Conservation (phyloP, 2,797 vertebrate genomes). For the Microhierax caerulescens region DNA sequence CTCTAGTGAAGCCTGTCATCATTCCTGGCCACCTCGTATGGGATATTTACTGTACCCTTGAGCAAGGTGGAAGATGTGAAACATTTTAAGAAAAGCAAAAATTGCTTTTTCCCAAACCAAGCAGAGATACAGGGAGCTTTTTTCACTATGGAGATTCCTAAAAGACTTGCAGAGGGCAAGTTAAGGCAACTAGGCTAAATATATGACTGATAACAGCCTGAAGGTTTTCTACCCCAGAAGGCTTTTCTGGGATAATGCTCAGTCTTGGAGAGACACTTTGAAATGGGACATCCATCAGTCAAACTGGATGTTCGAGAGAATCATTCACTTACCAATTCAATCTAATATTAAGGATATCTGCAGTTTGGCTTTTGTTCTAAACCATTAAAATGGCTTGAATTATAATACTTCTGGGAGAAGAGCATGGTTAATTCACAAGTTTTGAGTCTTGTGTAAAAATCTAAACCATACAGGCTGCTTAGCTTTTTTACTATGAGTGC, state of each 20-base stretch:
- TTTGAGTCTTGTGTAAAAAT: neutral
- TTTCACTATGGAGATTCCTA: neutral
- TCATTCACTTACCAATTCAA: neutral
- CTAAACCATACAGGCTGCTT: neutral
- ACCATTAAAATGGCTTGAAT: neutral
- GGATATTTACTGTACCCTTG: neutral
- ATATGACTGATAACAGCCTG: neutral
- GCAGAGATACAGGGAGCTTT: fast-evolving
- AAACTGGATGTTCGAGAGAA: neutral
- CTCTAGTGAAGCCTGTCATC: neutral
- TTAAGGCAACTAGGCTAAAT: neutral
- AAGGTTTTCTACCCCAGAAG: neutral
- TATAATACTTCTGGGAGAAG: neutral
- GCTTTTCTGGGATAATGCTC: neutral
- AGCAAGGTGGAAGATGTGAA: neutral
- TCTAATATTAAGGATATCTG: neutral
- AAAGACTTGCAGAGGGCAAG: neutral
- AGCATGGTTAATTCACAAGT: neutral
- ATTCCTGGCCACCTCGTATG: neutral
- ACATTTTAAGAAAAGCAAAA: neutral
- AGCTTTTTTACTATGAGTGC: neutral
- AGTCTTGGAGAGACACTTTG: neutral
- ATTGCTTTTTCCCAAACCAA: neutral
- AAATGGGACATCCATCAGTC: neutral
- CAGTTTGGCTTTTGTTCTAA: neutral